Evolutionary conservation across 2,888 invertebrate species (phyloP).

Genomic region (Anodontia alba): DNA sequence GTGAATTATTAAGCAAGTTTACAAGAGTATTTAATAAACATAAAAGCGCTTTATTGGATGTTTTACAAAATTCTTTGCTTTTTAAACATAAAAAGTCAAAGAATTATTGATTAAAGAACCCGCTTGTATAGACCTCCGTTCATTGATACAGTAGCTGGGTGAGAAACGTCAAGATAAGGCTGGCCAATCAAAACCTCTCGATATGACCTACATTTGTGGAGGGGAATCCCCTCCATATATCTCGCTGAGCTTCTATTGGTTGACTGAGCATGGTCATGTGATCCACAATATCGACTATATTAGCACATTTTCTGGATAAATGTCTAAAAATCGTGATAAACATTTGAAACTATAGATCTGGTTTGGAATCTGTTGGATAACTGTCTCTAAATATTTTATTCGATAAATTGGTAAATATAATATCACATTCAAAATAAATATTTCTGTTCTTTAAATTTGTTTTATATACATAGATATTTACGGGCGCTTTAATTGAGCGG

Average conservation of each 20-base stretch:
- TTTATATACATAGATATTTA: background rate
- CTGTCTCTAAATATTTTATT: background rate
- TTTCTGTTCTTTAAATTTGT: too few species aligned
- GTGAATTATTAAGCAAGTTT: background rate
- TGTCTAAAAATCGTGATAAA: background rate
- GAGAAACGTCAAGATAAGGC: background rate
- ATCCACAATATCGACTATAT: slow-evolving; percentile 8
- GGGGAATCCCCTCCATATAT: slow-evolving; percentile 12
- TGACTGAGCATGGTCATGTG: slow-evolving; percentile 22
- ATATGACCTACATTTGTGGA: slow-evolving; percentile 8
- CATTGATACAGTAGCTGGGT: slow-evolving; percentile 7
- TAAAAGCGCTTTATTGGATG: background rate
- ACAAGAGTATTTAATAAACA: background rate
- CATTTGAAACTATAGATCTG: background rate
- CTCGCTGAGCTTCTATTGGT: slow-evolving; percentile 14
- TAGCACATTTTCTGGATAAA: slow-evolving; percentile 8
- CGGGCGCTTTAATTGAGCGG: too few species aligned
- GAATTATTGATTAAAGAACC: background rate
- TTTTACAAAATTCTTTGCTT: background rate
- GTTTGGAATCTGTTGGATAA: background rate
- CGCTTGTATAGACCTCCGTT: slow-evolving; percentile 5
- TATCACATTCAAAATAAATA: too few species aligned
- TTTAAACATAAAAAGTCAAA: background rate
- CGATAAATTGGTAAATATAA: slow-evolving; percentile 3
- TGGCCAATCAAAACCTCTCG: background rate